phyloP scores from a whole-genome alignment of 2,888 invertebrate genomes.

The Nomada lathburiana region DNA sequence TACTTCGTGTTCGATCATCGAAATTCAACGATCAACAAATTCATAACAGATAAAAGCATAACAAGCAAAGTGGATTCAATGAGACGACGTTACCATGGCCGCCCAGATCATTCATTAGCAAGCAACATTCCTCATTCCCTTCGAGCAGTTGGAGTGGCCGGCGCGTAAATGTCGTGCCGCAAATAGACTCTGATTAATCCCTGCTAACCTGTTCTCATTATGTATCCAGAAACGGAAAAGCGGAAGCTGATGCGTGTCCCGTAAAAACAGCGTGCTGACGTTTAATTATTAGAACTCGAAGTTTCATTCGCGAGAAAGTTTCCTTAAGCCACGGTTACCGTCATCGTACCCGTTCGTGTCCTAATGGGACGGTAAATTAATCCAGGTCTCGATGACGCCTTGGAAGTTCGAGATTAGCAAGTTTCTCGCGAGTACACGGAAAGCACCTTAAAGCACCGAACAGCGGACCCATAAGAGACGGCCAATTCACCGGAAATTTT shows the following conservation, averaged over 20 bases:
- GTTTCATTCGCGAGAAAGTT: slow-evolving; percentile 7
- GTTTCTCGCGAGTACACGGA: slow-evolving; percentile 55
- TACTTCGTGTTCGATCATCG: too few relatives aligned
- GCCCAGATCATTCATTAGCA: too few relatives aligned
- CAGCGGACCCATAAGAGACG: slow-evolving; percentile 35
- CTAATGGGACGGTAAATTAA: slow-evolving; percentile 53
- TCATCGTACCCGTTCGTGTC: slow-evolving; percentile 43
- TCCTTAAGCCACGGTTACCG: slow-evolving; percentile 24
- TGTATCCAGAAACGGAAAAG: not conserved
- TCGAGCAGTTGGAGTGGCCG: too few relatives aligned
- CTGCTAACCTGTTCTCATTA: not conserved
- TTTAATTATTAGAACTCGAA: slow-evolving; percentile 27
- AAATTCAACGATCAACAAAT: too few relatives aligned
- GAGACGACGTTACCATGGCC: too few relatives aligned
- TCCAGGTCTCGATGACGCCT: slow-evolving; percentile 44
- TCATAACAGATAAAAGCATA: too few relatives aligned
- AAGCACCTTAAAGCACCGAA: slow-evolving; percentile 54
- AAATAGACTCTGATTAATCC: not conserved
- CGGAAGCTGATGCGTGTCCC: not conserved
- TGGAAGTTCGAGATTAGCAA: slow-evolving; percentile 53
- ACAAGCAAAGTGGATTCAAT: too few relatives aligned
- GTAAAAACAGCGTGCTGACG: not conserved
- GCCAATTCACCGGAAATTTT: slow-evolving; percentile 59
- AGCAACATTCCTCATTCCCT: too few relatives aligned
- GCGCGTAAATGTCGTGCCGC: too few relatives aligned